Conservation (phyloP, 2,888 invertebrate species). For the Malacosoma neustria region DNA sequence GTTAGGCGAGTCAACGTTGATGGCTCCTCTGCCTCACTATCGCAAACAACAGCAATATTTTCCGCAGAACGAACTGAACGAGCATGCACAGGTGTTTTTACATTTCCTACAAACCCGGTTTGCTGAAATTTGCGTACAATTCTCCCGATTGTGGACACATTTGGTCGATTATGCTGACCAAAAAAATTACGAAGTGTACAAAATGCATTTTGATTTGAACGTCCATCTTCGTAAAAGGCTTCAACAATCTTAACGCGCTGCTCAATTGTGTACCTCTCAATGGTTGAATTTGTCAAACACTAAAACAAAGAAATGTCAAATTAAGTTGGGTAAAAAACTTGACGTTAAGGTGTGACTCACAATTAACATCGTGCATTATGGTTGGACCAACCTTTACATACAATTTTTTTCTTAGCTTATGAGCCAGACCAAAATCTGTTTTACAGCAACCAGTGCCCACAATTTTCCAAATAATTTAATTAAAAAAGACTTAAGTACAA, state of each 20-base stretch:
- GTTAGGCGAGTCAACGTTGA: slow-evolving; percentile 8
- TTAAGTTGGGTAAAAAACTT: slow-evolving; percentile 12
- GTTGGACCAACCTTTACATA: too few species aligned
- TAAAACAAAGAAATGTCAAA: slow-evolving; percentile 9
- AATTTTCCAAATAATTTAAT: too few species aligned
- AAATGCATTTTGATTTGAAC: slow-evolving; percentile 12
- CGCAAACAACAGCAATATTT: slow-evolving; percentile 11
- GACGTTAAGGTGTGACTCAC: slow-evolving; percentile 10
- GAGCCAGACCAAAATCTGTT: too few species aligned
- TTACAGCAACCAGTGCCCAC: too few species aligned
- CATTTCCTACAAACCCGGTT: slow-evolving; percentile 7
- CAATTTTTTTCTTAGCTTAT: too few species aligned
- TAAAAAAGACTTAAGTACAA: too few species aligned
- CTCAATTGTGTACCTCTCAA: slow-evolving; percentile 5
- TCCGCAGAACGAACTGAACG: too few species aligned
- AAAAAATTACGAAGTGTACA: slow-evolving; percentile 10
- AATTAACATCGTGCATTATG: slow-evolving; percentile 8
- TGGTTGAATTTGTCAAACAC: slow-evolving; percentile 8
- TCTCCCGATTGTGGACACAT: slow-evolving; percentile 6
- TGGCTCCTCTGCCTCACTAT: slow-evolving; percentile 10
- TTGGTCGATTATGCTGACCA: slow-evolving; percentile 8
- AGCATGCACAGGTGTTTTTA: slow-evolving; percentile 9
- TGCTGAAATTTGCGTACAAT: slow-evolving; percentile 6
- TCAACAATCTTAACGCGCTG: slow-evolving; percentile 6
- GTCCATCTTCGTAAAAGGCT: slow-evolving; percentile 6